Evolutionary conservation across 2,888 invertebrate species (phyloP).

Genomic region (Zele albiditarsus): DNA sequence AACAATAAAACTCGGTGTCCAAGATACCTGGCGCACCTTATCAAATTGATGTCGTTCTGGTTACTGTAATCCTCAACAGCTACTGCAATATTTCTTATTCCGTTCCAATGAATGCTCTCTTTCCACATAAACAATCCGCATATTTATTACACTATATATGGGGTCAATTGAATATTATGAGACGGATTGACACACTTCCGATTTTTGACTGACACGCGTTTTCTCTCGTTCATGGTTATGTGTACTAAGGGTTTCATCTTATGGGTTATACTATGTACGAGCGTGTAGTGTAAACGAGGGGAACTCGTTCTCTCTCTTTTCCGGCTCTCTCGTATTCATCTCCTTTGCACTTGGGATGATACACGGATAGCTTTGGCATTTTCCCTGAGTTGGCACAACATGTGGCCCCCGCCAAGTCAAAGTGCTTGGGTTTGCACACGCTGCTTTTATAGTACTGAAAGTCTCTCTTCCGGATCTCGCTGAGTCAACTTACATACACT

Average conservation of each 20-base stretch:
- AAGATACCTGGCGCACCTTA: no score
- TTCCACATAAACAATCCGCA: background rate
- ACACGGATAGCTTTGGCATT: slow-evolving; percentile 61
- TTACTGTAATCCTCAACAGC: no score
- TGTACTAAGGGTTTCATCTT: slow-evolving; percentile 62
- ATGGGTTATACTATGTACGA: background rate
- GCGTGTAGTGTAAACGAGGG: background rate
- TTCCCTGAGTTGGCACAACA: slow-evolving; percentile 72
- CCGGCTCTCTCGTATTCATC: slow-evolving; percentile 42
- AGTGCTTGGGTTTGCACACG: slow-evolving; percentile 70
- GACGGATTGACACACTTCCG: slow-evolving; percentile 28
- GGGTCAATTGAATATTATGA: background rate
- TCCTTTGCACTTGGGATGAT: slow-evolving; percentile 59
- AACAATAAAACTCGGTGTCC: no score
- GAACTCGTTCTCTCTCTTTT: slow-evolving; percentile 30
- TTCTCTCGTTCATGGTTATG: slow-evolving; percentile 51
- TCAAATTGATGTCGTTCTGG: no score
- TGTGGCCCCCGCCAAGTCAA: slow-evolving; percentile 66
- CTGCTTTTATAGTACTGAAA: slow-evolving; percentile 44
- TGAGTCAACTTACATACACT: slow-evolving; percentile 63
- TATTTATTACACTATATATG: background rate
- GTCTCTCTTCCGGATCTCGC: slow-evolving; percentile 56
- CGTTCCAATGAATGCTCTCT: background rate
- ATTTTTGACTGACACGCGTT: slow-evolving; percentile 12
- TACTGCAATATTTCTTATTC: no score